Evolutionary conservation across 2,797 vertebrate genomes (phyloP).

Genomic region (Phaenicophaeus curvirostris): DNA sequence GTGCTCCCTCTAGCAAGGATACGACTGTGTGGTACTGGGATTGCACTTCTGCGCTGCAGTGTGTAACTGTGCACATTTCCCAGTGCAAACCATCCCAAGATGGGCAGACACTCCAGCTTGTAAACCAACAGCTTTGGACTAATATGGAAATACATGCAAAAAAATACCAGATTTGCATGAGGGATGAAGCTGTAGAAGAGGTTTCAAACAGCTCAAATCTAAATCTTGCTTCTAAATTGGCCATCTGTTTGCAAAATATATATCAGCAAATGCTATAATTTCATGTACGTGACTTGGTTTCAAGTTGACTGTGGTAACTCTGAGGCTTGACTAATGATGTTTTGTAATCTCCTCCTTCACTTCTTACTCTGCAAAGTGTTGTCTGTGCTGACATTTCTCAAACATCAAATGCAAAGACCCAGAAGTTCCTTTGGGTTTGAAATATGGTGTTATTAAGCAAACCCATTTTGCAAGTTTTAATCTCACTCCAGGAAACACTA

Average conservation of each 20-base stretch:
- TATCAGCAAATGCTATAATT: background rate
- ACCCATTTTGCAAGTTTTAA: slow-evolving; percentile 37
- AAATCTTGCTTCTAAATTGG: background rate
- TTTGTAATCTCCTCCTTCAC: slow-evolving; percentile 30
- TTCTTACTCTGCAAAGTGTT: background rate
- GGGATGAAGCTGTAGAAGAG: background rate
- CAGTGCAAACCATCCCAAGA: background rate
- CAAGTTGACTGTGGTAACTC: background rate
- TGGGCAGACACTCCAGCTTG: background rate
- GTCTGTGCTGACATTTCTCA: slow-evolving; percentile 27
- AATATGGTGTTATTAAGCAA: slow-evolving; percentile 26
- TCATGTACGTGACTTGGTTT: background rate
- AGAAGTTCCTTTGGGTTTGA: slow-evolving; percentile 5
- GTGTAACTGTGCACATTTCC: background rate
- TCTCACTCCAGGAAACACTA: background rate
- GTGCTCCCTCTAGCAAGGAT: background rate
- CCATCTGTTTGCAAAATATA: background rate
- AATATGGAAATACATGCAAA: background rate
- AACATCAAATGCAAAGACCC: background rate
- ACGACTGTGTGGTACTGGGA: accelerated
- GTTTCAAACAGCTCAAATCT: background rate
- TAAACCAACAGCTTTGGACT: background rate
- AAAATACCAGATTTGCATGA: background rate
- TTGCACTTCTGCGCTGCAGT: background rate
- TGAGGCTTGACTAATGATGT: slow-evolving; percentile 15